Evolutionary conservation across 1,140 invertebrate genomes (phyloP), one percentile per base, ranked within the genome.

Genomic region (Eubasilissa regina): DNA sequence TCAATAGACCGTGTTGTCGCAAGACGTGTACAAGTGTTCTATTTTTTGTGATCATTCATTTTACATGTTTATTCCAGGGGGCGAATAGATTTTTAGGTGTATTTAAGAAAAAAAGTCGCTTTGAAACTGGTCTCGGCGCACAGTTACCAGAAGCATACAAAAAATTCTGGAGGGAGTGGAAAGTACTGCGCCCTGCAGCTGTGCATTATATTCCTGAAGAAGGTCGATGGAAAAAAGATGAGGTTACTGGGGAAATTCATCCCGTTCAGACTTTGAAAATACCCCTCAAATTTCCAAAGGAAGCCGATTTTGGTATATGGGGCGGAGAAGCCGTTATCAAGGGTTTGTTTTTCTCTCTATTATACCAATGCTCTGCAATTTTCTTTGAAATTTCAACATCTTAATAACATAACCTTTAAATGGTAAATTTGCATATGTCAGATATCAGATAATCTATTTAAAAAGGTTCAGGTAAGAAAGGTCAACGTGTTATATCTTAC

Each of bases 301-400:
- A 99, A 89, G 87, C 93, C 75, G 88, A 99, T 86, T 70, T 94
- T 66, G 97, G 97, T 21, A 90, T 99, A 70, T 99, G 97, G 97
- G 98, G 97, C 81, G 98, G 98, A 8, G 98, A 99, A 90, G 96
- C 93, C n/a, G 90, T 99, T 0, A 89, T 99, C 25, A 93, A 96
- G 90, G 89, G 88, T 89, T 74, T 21, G 15, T 21, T n/a, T 56
- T 73, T n/a, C n/a, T n/a, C n/a, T n/a, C n/a, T n/a, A n/a, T n/a
- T n/a, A n/a, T n/a, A n/a, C n/a, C n/a, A n/a, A n/a, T n/a, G n/a
- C n/a, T n/a, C n/a, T n/a, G n/a, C n/a, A n/a, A n/a, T n/a, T n/a
- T n/a, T n/a, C n/a, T n/a, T 55, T 73, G 4, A 70, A 48, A 19
- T 70, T 70, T 70, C 43, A 47, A 25, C n/a, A 19, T 60, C n/a